Conservation (phyloP, 2,113 vertebrate species). For the Phocoena phocoena region DNA sequence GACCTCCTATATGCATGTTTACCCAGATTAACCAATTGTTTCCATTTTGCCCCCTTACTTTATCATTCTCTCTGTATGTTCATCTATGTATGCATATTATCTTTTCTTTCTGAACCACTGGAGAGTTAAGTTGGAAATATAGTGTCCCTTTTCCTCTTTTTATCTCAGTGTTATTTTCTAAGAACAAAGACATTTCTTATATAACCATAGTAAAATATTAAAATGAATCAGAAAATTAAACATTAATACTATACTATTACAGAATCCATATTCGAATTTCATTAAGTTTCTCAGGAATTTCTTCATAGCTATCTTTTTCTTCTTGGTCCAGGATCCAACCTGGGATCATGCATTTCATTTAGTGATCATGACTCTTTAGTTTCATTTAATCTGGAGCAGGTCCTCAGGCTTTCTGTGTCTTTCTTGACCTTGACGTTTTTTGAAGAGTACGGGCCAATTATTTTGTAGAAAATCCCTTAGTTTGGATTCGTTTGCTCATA, state of each 20-base stretch:
- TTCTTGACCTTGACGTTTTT: neutral
- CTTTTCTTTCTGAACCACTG: neutral
- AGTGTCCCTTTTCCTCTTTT: neutral
- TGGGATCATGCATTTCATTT: neutral
- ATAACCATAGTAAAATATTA: neutral
- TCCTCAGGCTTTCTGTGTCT: neutral
- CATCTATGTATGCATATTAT: fast-evolving
- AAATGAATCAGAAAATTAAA: conserved; percentile 28
- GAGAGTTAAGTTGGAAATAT: neutral
- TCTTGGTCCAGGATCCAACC: neutral
- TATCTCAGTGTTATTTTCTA: neutral
- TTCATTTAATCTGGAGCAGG: neutral
- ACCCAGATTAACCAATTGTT: neutral
- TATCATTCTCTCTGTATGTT: neutral
- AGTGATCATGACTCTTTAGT: neutral
- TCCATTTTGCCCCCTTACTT: neutral
- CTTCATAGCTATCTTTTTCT: neutral
- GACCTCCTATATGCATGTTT: neutral
- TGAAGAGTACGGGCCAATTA: neutral
- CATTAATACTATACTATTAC: neutral
- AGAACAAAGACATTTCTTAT: neutral
- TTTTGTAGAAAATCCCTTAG: neutral
- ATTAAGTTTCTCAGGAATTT: neutral
- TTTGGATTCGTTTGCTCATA: neutral
- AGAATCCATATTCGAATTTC: neutral